Evolutionary conservation across 2,888 invertebrate species (phyloP), one percentile per base, ranked within the genome.

Genomic region (Cephus rjabovi): DNA sequence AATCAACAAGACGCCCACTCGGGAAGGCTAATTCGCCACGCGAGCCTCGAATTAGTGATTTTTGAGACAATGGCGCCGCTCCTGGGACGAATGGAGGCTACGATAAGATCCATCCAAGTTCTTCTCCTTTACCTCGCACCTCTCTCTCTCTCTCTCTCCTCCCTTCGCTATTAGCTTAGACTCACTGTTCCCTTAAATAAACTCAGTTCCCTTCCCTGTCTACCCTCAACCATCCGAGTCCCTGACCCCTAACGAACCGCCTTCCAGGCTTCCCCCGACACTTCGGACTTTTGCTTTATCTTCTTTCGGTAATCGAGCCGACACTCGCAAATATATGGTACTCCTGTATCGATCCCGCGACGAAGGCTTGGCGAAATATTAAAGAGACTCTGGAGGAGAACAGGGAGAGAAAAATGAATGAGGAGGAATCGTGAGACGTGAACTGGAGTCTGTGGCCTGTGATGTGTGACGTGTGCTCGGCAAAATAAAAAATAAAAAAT

Each of bases 121-220:
- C 40, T 56, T 56, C 23, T 56, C 23, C 12, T 33, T 34, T 37
- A 23, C 35, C 40, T 34, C 34, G 30, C 75, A 31, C 40, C 71
- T 75, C 69, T 77, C 34, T 69, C 34, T 34, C 34, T 30, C 30
- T 30, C 30, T 30, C 30, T 78, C 78, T 75, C 33, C 79, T 33
- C 56, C 37, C 23, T 23, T 23, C 23, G 6, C 9, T 23, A 56
- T 56, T 15, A 56, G 23, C 40, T 56, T 56, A 56, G 40, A 56
- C 40, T 40, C 40, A 40, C 15, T 40, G 15, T 56, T 23, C 23
- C 40, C 15, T 23, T 56, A 23, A 56, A 56, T 56, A 56, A 23
- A 56, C 40, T 56, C 40, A 9, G 23, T 56, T 56, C 40, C 40
- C 9, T 23, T 23, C 40, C 9, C 40, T 56, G 40, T 56, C 23